Evolutionary conservation across 2,888 invertebrate genomes (phyloP), one percentile per base, ranked within the genome.

Genomic region (Orthonychiurus folsomi): DNA sequence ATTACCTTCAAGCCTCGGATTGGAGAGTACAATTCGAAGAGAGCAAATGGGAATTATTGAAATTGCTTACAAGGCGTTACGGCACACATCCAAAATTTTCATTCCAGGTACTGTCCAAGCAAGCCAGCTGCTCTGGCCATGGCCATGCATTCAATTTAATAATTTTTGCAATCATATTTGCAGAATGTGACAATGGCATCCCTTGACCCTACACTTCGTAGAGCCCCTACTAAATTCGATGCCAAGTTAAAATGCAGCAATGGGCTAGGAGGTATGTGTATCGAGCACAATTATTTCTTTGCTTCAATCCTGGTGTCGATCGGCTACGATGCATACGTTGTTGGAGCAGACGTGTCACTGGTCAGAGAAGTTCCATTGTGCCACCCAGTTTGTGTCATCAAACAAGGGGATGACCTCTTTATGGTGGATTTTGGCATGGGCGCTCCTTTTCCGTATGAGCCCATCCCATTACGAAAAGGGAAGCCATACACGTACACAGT

Each of bases 401-500:
- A 20, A 9, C 26, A 20, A 2, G 37, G 15, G 37, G 56, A 56
- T 56, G 56, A 20, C n/a, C 27, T 25, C 9, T 37, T 56, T 21
- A 20, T 56, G 21, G 56, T 56, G 9, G 56, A 56, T 21, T 20
- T 56, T 25, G 56, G 56, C n/a, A 56, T 56, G 27, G 56, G 56
- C 3, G n/a, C 37, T 18, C 27, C 21, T n/a, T 56, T 56, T 27
- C 37, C 37, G 37, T 12, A 56, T 21, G 28, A 56, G 20, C 56
- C 56, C 20, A 21, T 56, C 5, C 56, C 56, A 26, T 27, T 56
- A 3, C 26, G 27, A 18, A 9, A 56, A 9, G 37, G 37, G 15
- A 37, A 37, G 15, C 9, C 5, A 37, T 27, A 28, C n/a, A 37
- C 37, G 5, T 28, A 20, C 56, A 9, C 20, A 27, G 37, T 27